Conservation (phyloP, 35 echinoderm and acorn worm species). For the Stichopus chloronotus region DNA sequence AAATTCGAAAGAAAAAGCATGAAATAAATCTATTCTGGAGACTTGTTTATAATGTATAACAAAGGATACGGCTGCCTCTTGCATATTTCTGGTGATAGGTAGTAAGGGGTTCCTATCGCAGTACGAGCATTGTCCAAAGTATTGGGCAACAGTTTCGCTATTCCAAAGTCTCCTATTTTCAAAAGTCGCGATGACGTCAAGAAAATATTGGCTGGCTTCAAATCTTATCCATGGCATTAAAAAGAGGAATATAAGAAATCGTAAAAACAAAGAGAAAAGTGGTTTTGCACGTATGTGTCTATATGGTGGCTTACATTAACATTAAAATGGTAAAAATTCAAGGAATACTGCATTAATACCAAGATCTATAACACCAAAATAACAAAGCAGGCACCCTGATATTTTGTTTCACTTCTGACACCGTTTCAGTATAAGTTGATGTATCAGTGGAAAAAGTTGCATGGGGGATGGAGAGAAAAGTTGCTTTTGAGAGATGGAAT, state of each 20-base stretch:
- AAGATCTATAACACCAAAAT: neutral
- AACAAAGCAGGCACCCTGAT: too few species aligned
- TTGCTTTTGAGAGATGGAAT: too few species aligned
- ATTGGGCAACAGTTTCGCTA: constrained; percentile 64
- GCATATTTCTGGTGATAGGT: constrained; percentile 94
- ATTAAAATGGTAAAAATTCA: too few species aligned
- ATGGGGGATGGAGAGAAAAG: too few species aligned
- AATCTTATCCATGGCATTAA: constrained; percentile 46
- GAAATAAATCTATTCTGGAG: neutral
- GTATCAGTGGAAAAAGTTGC: too few species aligned
- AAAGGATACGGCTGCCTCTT: constrained; percentile 88
- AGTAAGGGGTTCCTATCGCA: constrained; percentile 92
- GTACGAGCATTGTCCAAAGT: constrained; percentile 81
- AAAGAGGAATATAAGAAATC: neutral
- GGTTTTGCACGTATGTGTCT: neutral
- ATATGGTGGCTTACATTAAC: too few species aligned
- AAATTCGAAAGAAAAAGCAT: too few species aligned
- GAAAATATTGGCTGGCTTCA: constrained; percentile 94
- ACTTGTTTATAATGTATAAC: neutral
- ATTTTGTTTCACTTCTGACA: too few species aligned
- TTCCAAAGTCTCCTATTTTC: constrained; percentile 96
- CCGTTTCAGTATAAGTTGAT: too few species aligned
- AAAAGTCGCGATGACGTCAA: constrained; percentile 66
- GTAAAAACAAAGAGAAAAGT: neutral
- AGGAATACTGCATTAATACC: neutral